A percentile compares a stretch with the other conserved stretches of the same genome.
Evolutionary conservation across 1,140 invertebrate species (phyloP).

Genomic region (Archegozetes longisetosus): DNA sequence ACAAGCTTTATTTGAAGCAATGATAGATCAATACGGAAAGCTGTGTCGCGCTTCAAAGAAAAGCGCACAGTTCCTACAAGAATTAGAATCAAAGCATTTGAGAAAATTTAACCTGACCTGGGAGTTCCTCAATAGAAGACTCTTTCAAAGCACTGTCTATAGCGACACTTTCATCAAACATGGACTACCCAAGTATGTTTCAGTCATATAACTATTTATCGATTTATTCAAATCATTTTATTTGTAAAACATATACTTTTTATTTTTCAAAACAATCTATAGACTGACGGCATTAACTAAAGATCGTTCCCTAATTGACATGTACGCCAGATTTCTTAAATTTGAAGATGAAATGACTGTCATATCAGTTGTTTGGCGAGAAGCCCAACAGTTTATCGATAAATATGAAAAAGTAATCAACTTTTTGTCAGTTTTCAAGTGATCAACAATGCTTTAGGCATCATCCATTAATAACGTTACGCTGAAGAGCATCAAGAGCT

Average conservation of each 20-base stretch:
- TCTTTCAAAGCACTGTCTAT: constrained; percentile 45
- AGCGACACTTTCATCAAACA: constrained; percentile 43
- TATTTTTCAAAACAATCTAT: background rate
- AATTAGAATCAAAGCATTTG: constrained; percentile 38
- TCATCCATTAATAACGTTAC: no score
- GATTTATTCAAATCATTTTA: background rate
- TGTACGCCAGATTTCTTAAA: constrained; percentile 25
- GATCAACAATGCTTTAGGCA: background rate
- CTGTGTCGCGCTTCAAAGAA: constrained; percentile 38
- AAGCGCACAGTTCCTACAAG: constrained; percentile 38
- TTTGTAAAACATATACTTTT: background rate
- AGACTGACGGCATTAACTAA: background rate
- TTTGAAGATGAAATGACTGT: constrained; percentile 47
- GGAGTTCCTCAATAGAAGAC: constrained; percentile 43
- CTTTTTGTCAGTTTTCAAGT: constrained; percentile 1
- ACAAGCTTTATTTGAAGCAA: constrained; percentile 36
- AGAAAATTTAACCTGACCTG: constrained; percentile 42
- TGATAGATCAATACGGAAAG: constrained; percentile 36
- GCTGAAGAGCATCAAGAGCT: no score
- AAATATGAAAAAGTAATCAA: constrained; percentile 33
- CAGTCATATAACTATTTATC: no score
- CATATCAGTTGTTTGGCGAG: constrained; percentile 39
- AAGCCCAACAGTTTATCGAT: constrained; percentile 41
- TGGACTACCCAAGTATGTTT: constrained; percentile 32
- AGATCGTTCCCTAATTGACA: constrained; percentile 1